A percentile compares a stretch with the other conserved stretches of the same genome.
Conservation (phyloP, 2,888 invertebrate species). For the Arrhopalites spinosus region DNA sequence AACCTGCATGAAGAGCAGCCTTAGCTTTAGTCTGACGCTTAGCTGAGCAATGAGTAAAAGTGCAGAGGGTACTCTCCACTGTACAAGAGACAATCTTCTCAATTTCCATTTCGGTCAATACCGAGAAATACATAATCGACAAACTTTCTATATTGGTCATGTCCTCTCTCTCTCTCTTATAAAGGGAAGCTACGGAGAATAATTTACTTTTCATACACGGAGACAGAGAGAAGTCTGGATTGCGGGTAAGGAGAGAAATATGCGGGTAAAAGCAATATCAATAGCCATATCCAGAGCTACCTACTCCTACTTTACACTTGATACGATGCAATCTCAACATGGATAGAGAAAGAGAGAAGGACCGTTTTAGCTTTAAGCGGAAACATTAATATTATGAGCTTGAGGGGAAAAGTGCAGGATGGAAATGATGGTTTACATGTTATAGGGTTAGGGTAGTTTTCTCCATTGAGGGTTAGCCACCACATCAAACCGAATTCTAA, state of each 20-base stretch:
- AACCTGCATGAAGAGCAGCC: constrained; percentile 33
- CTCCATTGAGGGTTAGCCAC: constrained; percentile 12
- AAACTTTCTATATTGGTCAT: too few species aligned
- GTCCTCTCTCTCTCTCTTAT: too few species aligned
- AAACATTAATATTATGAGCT: constrained; percentile 32
- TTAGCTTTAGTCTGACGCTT: constrained; percentile 3
- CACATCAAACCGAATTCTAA: constrained; percentile 40
- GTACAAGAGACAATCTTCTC: constrained; percentile 6
- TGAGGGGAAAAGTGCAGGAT: not conserved
- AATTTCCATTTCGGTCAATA: not conserved
- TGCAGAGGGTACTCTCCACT: not conserved
- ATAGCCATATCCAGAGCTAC: not conserved
- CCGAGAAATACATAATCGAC: not conserved
- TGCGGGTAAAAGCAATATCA: not conserved
- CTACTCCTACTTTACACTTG: not conserved
- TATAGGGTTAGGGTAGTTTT: too few species aligned
- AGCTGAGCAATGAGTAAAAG: constrained; percentile 27
- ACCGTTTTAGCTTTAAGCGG: constrained; percentile 5
- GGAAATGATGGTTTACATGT: constrained; percentile 1
- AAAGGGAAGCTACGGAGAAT: too few species aligned
- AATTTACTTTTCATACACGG: too few species aligned
- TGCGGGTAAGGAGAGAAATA: too few species aligned
- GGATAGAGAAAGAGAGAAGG: not conserved
- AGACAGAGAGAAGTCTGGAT: too few species aligned
- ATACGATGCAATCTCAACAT: not conserved